Evolutionary conservation across 2,888 invertebrate genomes (phyloP), one percentile per base, ranked within the genome.

Genomic region (Nomada fabriciana): DNA sequence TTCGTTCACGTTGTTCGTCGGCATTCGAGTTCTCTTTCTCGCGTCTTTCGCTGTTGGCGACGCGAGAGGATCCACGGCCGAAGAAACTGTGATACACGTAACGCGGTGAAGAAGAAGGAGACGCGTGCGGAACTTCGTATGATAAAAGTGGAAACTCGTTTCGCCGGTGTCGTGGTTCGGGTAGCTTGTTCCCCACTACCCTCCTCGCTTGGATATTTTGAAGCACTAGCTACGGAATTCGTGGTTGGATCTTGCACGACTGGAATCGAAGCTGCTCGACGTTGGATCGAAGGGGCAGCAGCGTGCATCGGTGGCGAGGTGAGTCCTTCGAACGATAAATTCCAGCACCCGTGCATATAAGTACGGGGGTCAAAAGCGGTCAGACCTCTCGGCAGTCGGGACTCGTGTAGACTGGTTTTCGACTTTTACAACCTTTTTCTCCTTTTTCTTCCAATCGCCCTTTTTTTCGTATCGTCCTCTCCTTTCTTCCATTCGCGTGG

Each of bases 61-160:
- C 43, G 59, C 57, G 55, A 77, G 29, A 68, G 53, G 53, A 10
- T 61, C 20, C 25, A 50, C 65, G 53, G 65, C 69, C 65, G 70
- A 64, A 73, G 68, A 73, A 80, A 81, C 79, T 52, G 84, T 76
- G 86, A 73, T 72, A 82, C 72, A n/a, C 36, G 67, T 47, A 25
- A 57, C 68, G 73, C 60, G 79, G 42, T 20, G 60, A 73, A 72
- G 69, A 55, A 74, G 80, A 80, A 82, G 55, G 64, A 73, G 77
- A 76, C 69, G 75, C 65, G 61, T 47, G 74, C 71, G 71, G 74
- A 68, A 79, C 78, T 65, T 67, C 36, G 78, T 82, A 71, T 52
- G n/a, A 71, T 36, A 84, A 88, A 88, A 86, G 87, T 88, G 88
- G 84, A 88, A 88, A 88, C 86, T 80, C 75, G 83, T 84, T 85